Evolutionary conservation across 92 coral and sea anemone genomes (phyloP).

Genomic region (Umimayanthus chanpuru): DNA sequence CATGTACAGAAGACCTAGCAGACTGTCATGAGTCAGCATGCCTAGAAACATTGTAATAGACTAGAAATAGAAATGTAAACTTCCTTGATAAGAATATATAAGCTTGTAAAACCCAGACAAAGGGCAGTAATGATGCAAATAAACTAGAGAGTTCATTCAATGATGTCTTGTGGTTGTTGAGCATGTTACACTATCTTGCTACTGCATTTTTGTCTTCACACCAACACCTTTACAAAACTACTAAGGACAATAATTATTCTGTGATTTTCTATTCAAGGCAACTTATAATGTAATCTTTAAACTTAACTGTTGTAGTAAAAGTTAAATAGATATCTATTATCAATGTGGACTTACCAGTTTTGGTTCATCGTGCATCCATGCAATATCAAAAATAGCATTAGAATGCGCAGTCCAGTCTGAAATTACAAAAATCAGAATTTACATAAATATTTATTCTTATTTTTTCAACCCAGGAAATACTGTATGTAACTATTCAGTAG

Average conservation of each 20-base stretch:
- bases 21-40: not conserved
- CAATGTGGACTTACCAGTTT: slow-evolving; percentile 78
- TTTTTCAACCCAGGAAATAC: not conserved
- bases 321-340: too few relatives aligned
- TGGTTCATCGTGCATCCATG: slow-evolving; percentile 88
- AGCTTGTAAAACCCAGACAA: not conserved
- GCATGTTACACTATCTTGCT: too few relatives aligned
- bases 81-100: not conserved
- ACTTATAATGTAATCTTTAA: too few relatives aligned
- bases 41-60: slow-evolving; percentile 6
- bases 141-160: too few relatives aligned
- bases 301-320: too few relatives aligned
- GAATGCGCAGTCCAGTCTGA: slow-evolving; percentile 96
- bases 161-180: too few relatives aligned
- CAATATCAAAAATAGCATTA: slow-evolving; percentile 97
- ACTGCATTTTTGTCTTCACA: too few relatives aligned
- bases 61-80: slow-evolving; percentile 2
- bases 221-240: too few relatives aligned
- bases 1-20: not conserved
- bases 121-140: too few relatives aligned
- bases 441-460: not conserved
- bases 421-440: not conserved
- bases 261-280: too few relatives aligned
- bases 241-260: too few relatives aligned
- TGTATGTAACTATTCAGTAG: not conserved